phyloP scores from a whole-genome alignment of 2,797 vertebrate species.

The Enoplosus armatus region DNA sequence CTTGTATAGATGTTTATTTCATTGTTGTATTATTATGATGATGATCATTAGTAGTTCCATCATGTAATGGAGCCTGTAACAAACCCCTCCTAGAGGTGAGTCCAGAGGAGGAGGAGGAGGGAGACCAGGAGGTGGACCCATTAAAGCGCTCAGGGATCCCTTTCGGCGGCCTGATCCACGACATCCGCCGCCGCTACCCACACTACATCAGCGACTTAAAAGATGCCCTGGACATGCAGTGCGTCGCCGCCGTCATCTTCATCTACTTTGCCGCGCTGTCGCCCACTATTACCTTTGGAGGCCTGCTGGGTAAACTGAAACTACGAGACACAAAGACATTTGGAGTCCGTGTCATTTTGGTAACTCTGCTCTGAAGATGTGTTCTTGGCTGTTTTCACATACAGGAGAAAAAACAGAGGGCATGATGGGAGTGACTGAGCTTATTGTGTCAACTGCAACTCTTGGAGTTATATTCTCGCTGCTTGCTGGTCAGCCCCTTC shows the following conservation, averaged over 20 bases:
- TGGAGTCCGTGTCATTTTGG: neutral
- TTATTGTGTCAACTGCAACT: slow-evolving; percentile 95
- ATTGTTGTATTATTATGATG: neutral
- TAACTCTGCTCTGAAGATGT: neutral
- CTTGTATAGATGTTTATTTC: neutral
- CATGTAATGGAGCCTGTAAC: neutral
- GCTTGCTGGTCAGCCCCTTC: slow-evolving; percentile 94
- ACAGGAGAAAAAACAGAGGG: slow-evolving; percentile 97
- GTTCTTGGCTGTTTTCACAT: neutral
- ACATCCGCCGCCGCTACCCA: slow-evolving; percentile 94
- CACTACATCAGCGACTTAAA: slow-evolving; percentile 93
- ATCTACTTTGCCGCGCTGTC: slow-evolving; percentile 98
- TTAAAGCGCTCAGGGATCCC: slow-evolving; percentile 92
- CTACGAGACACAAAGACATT: neutral
- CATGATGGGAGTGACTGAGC: slow-evolving; percentile 97
- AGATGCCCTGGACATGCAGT: slow-evolving; percentile 94
- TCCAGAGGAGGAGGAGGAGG: slow-evolving; percentile 87
- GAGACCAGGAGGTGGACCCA: slow-evolving; percentile 91
- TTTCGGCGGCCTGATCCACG: slow-evolving; percentile 95
- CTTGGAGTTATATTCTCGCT: slow-evolving; percentile 95
- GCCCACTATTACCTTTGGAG: slow-evolving; percentile 96
- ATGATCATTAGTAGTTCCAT: neutral
- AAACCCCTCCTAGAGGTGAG: slow-evolving; percentile 77
- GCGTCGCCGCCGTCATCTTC: slow-evolving; percentile 94
- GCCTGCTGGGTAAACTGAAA: slow-evolving; percentile 89